Evolutionary conservation across 2,113 vertebrate genomes (phyloP), one percentile per base, ranked within the genome.

Genomic region (Psettodes erumei): DNA sequence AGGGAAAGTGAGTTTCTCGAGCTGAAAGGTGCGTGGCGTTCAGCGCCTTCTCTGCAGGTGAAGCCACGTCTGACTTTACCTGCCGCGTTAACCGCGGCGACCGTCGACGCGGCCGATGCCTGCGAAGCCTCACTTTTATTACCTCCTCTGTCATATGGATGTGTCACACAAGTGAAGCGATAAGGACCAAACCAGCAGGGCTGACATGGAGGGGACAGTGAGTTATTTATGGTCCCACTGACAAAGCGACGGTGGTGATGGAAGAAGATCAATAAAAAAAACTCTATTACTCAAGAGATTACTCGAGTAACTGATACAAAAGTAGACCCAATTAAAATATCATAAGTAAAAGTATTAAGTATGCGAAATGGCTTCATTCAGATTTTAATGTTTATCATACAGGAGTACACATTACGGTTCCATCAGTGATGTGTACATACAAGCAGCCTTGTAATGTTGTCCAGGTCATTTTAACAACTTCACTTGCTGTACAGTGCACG

Each of bases 151-250:
- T 82, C 77, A 67, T 62, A 32, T 40, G 32, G 72, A 51, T 72
- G 45, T 80, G 86, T 82, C 85, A 81, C 76, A 27, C 38, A 16
- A 72, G 21, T 58, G 75, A 13, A 33, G 75, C 50, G 90, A 89
- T 86, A 65, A 73, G 75, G 81, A 76, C 10, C 78, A 45, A 70
- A 65, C 50, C 67, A 33, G 68, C 84, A 82, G 59, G 60, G 28
- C 69, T 76, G 87, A 78, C 87, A 84, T 51, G 55, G 27, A 12
- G 60, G 61, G 78, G 73, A 53, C 79, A 83, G 71, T 82, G 87
- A 91, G 91, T 93, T 90, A 93, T 94, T 94, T 92, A 94, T 92
- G 90, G 76, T 30, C 45, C 48, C 76, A 10, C 28, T 65, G 72
- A 82, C 79, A 81, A 40, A 75, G 74, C 48, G 51, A 45, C 59